These are phyloP conservation scores for Bombyx mori DNA, from an alignment of 1,140 invertebrate genomes.

Conservation along the genomic window ASM3026992v2 NC_085129.1:6604001-6604500, in stretches of 20 bases:
- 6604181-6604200: conserved; percentile 62
- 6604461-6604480: too few species aligned
- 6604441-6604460: too few species aligned
- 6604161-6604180: conserved; percentile 68
- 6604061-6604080: conserved; percentile 49
- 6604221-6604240: conserved; percentile 17
- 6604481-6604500: too few species aligned
- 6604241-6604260: conserved; percentile 12
- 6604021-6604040: too few species aligned
- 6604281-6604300: neutral
- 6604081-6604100: conserved; percentile 42
- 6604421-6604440: too few species aligned
- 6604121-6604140: conserved; percentile 63
- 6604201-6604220: conserved; percentile 19
- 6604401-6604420: neutral
- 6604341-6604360: too few species aligned
- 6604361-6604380: neutral
- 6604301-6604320: neutral
- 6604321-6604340: too few species aligned
- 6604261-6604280: neutral
- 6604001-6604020: conserved; percentile 7
- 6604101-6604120: conserved; percentile 63
- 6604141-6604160: conserved; percentile 42
- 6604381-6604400: neutral
- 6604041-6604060: conserved; percentile 29